These are phyloP conservation scores for Nyctalus aviator DNA, from an alignment of 2,797 vertebrate species.

Conservation along the genomic window DNA sequence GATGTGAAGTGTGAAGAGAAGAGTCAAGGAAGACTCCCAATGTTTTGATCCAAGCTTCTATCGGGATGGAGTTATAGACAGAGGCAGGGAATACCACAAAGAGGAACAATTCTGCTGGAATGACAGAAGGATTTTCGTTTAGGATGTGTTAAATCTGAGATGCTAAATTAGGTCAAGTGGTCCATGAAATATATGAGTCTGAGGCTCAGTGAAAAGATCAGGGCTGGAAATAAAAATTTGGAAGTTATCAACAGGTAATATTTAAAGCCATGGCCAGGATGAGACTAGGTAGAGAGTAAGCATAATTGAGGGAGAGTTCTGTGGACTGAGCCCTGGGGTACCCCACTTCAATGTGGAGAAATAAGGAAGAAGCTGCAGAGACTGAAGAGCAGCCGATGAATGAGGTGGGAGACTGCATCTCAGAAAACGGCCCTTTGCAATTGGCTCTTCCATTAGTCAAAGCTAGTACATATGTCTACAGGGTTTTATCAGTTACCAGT, in stretches of 20 bases:
- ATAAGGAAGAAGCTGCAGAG: background rate
- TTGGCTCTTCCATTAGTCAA: background rate
- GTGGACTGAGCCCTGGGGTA: background rate
- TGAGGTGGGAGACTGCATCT: background rate
- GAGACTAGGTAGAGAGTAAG: background rate
- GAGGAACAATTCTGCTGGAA: background rate
- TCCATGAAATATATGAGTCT: background rate
- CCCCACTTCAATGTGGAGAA: background rate
- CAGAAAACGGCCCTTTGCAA: background rate
- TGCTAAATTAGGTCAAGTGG: background rate
- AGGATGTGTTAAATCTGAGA: background rate
- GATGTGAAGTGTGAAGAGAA: background rate
- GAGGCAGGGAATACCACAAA: background rate
- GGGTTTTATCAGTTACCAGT: background rate
- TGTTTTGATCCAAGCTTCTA: background rate
- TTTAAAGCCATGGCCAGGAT: background rate
- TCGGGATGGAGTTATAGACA: background rate
- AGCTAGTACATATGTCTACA: background rate
- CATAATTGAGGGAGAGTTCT: background rate
- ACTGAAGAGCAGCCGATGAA: background rate
- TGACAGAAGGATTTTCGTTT: background rate
- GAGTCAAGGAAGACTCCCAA: background rate
- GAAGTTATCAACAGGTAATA: background rate
- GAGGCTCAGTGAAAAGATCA: background rate
- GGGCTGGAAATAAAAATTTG: conserved; percentile 14